These are phyloP conservation scores for Sardina pilchardus DNA, from an alignment of 2,113 vertebrate genomes.

Conservation along the genomic window DNA sequence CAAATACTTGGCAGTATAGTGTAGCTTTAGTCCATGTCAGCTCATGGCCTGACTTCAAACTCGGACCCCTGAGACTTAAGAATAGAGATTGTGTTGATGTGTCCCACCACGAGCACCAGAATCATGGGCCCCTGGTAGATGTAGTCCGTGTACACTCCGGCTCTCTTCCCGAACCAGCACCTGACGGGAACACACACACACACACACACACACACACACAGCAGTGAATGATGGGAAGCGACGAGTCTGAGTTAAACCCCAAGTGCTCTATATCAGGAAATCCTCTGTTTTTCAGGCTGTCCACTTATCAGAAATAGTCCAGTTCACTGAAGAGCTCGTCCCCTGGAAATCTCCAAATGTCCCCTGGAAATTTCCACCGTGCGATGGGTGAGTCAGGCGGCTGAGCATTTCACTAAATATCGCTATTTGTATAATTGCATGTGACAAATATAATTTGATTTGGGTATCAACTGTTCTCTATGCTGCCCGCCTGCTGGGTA, in stretches of 20 bases:
- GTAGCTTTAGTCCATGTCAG: no score
- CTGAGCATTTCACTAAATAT: no score
- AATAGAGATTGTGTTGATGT: not conserved
- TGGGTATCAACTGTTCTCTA: no score
- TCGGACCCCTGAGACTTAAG: not conserved
- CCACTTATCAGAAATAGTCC: not conserved
- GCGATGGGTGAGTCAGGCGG: not conserved
- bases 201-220: not conserved
- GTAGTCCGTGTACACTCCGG: conserved; percentile 90
- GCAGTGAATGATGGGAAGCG: not conserved
- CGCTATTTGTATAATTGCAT: no score
- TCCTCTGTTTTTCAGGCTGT: not conserved
- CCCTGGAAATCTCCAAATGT: no score
- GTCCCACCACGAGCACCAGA: conserved; percentile 89
- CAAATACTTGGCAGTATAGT: no score
- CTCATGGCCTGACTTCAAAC: no score
- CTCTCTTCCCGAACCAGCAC: conserved; percentile 93
- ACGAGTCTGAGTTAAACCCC: not conserved
- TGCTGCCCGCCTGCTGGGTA: not conserved
- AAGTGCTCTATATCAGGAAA: not conserved
- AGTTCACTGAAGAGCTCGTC: not conserved
- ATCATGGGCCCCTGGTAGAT: conserved; percentile 98
- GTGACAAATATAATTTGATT: no score
- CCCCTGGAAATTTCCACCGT: not conserved
- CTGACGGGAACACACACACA: conserved; percentile 61